Conservation (phyloP, 2,888 invertebrate species). For the Lymantria monacha region DNA sequence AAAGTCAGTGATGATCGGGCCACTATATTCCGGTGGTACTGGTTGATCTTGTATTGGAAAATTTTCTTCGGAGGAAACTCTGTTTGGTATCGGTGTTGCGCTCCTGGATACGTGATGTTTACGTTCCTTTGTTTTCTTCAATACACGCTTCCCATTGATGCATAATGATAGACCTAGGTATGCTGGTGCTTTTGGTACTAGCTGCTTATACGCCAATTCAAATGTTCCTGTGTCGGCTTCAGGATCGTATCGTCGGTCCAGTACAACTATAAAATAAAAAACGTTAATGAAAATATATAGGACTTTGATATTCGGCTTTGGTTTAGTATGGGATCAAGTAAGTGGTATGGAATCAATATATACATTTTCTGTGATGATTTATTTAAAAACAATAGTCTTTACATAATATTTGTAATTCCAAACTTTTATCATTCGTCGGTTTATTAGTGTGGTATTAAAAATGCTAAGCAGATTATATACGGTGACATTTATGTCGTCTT, state of each 20-base stretch:
- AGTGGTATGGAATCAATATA: too few species aligned
- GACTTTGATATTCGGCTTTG: too few species aligned
- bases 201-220: slow-evolving; percentile 90
- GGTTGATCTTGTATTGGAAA: slow-evolving; percentile 47
- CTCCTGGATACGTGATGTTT: slow-evolving; percentile 61
- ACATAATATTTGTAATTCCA: too few species aligned
- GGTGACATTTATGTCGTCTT: too few species aligned
- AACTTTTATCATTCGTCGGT: too few species aligned
- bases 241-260: slow-evolving; percentile 87
- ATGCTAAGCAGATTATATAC: too few species aligned
- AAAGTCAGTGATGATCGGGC: slow-evolving; percentile 86
- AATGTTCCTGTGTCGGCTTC: slow-evolving; percentile 91
- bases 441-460: too few species aligned
- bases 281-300: background rate
- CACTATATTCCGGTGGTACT: slow-evolving; percentile 78
- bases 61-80: slow-evolving; percentile 52
- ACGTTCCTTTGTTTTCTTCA: slow-evolving; percentile 70
- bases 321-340: too few species aligned
- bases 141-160: slow-evolving; percentile 85
- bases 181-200: slow-evolving; percentile 89
- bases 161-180: slow-evolving; percentile 89
- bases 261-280: slow-evolving; percentile 82
- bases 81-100: slow-evolving; percentile 45
- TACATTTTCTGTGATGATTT: too few species aligned
- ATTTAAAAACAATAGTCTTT: too few species aligned